Percentiles rank a stretch among this genome's conserved stretches.
Evolutionary conservation across 2,113 vertebrate species (phyloP).

Genomic region (Megaceryle torquata): DNA sequence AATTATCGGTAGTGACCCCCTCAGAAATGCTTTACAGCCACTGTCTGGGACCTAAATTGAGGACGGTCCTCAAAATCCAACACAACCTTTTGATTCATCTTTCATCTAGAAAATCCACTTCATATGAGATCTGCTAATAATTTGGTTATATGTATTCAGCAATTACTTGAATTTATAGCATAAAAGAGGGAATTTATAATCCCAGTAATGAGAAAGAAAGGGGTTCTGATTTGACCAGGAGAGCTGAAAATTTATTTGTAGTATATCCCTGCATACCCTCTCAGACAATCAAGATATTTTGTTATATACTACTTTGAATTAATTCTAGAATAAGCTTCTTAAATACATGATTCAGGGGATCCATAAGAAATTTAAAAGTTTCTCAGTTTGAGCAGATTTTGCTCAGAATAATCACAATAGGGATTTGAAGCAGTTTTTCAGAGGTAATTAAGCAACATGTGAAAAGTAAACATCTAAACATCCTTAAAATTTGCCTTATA

Average conservation of each 20-base stretch:
- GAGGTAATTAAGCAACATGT: not conserved
- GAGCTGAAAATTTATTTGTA: not conserved
- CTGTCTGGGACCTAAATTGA: not conserved
- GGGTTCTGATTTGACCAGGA: not conserved
- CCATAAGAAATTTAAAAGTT: not conserved
- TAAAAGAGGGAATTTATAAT: not conserved
- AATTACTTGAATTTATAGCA: not conserved
- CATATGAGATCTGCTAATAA: not conserved
- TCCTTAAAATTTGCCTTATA: not conserved
- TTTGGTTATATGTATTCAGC: not conserved
- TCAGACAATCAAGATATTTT: not conserved
- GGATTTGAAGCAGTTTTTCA: not conserved
- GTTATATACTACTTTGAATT: not conserved
- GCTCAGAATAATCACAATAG: not conserved
- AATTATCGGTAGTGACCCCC: not conserved
- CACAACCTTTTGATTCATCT: not conserved
- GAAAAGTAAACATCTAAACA: not conserved
- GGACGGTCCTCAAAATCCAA: not conserved
- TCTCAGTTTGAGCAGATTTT: not conserved
- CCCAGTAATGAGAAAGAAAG: not conserved
- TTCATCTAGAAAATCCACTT: not conserved
- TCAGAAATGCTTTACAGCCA: not conserved
- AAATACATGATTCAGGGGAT: not conserved
- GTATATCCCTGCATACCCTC: not conserved
- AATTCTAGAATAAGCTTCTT: not conserved